Percentiles rank a stretch among this genome's conserved stretches.
Evolutionary conservation across 2,888 invertebrate genomes (phyloP).

Genomic region (Luperina testacea): DNA sequence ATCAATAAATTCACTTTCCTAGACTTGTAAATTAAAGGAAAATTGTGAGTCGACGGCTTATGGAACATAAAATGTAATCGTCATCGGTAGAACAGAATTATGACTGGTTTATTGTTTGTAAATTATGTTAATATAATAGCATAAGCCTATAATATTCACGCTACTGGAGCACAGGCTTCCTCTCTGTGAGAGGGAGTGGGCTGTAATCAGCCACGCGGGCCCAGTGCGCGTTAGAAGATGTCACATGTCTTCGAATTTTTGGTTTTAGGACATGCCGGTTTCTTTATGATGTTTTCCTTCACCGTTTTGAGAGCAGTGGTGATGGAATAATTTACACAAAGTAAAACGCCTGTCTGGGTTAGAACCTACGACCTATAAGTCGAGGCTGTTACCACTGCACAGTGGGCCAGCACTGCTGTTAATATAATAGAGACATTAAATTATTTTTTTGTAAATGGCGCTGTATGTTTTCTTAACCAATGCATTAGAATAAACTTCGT

Average conservation of each 20-base stretch:
- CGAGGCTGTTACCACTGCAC: background rate
- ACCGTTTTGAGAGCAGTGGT: background rate
- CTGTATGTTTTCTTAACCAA: background rate
- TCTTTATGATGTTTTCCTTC: background rate
- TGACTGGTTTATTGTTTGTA: background rate
- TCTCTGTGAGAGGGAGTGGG: too few relatives aligned
- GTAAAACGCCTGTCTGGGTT: too few relatives aligned
- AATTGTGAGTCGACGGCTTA: background rate
- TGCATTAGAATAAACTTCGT: background rate
- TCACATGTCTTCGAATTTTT: background rate
- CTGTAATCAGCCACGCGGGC: too few relatives aligned
- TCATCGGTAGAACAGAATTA: background rate
- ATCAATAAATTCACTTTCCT: constrained; percentile 47
- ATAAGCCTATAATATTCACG: background rate
- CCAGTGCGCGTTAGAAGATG: background rate
- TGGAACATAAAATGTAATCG: constrained; percentile 22
- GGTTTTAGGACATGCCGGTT: background rate
- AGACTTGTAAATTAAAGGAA: constrained; percentile 22
- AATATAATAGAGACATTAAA: background rate
- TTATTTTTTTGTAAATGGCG: background rate
- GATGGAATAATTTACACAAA: background rate
- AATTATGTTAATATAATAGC: constrained; percentile 1
- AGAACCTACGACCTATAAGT: background rate
- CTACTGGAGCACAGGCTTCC: background rate
- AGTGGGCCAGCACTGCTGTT: too few relatives aligned